Evolutionary conservation across 2,888 invertebrate species (phyloP).

Genomic region (Troides helena): DNA sequence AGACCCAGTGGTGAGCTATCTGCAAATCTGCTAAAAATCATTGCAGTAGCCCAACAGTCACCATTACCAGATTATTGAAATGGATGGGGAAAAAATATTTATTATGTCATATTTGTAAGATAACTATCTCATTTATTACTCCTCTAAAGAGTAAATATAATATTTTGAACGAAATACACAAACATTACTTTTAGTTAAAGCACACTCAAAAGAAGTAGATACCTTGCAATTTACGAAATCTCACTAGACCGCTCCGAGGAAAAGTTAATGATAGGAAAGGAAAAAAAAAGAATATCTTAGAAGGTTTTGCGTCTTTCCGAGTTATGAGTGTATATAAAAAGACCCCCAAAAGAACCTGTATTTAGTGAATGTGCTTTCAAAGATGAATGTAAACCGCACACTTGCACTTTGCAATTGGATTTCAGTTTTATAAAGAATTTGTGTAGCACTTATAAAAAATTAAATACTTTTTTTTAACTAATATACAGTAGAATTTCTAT

Average conservation of each 20-base stretch:
- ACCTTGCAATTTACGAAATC: constrained; percentile 11
- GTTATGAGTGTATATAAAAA: constrained; percentile 64
- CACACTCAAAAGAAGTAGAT: constrained; percentile 27
- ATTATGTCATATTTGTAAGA: neutral
- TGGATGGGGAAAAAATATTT: neutral
- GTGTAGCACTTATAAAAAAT: constrained; percentile 10
- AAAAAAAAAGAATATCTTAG: constrained; percentile 53
- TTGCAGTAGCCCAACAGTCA: no score
- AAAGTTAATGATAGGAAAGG: constrained; percentile 49
- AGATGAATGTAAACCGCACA: constrained; percentile 64
- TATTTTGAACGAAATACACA: neutral
- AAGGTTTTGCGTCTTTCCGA: constrained; percentile 63
- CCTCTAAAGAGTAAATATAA: neutral
- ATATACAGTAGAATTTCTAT: no score
- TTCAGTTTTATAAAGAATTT: constrained; percentile 32
- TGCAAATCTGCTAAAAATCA: no score
- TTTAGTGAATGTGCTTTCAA: constrained; percentile 76
- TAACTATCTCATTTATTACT: neutral
- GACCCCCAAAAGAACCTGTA: constrained; percentile 63
- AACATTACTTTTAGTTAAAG: constrained; percentile 2
- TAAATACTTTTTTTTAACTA: neutral
- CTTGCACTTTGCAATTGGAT: constrained; percentile 43
- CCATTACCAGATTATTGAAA: no score
- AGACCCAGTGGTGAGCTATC: no score
- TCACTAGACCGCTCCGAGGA: constrained; percentile 32